Conservation (phyloP, 1,140 invertebrate species). For the Drosophila tsacasi region DNA sequence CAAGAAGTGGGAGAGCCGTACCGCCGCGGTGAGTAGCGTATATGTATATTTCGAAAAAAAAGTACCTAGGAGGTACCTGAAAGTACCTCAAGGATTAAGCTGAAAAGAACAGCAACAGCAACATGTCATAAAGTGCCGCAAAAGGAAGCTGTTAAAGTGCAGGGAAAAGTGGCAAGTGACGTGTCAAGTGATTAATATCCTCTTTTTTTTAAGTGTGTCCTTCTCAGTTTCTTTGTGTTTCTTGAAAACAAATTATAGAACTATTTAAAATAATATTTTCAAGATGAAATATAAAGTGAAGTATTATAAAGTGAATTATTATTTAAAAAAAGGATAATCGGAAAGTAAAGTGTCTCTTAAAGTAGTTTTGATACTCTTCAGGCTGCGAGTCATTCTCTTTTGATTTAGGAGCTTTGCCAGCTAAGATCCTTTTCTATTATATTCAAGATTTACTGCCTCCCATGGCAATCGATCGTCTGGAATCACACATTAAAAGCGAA, state of each 20-base stretch:
- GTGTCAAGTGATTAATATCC: neutral
- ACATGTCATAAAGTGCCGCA: conserved; percentile 54
- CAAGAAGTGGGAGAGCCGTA: conserved; percentile 87
- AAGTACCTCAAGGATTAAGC: conserved; percentile 64
- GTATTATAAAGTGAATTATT: neutral
- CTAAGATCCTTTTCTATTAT: neutral
- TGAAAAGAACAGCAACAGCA: too few species aligned
- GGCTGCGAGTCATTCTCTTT: neutral
- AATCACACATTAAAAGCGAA: conserved; percentile 12
- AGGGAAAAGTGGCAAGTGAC: neutral
- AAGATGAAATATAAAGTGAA: neutral
- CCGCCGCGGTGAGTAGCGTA: conserved; percentile 86
- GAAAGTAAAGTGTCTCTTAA: neutral
- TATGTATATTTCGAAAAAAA: too few species aligned
- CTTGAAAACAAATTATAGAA: neutral
- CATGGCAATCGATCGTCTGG: neutral
- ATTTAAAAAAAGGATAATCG: neutral
- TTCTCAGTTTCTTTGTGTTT: neutral
- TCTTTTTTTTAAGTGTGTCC: neutral
- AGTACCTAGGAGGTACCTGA: conserved; percentile 64
- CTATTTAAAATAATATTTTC: neutral
- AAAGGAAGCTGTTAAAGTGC: neutral
- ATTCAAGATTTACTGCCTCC: neutral
- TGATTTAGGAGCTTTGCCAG: neutral
- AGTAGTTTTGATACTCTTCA: neutral